These are phyloP conservation scores for Seriola aureovittata DNA, from an alignment of 2,113 vertebrate species.

Conservation along the genomic window DNA sequence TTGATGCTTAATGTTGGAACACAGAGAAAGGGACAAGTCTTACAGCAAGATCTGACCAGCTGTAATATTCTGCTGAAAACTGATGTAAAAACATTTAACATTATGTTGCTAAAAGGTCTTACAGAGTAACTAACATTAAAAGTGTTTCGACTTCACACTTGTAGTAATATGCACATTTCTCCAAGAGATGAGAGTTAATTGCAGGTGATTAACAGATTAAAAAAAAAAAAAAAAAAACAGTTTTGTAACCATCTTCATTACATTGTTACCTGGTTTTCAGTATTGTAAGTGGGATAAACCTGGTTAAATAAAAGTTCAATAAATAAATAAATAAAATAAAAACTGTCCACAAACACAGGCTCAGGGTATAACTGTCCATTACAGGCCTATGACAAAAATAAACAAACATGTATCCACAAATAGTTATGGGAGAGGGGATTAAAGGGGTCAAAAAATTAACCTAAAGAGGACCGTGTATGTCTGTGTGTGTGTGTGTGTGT, in stretches of 20 bases:
- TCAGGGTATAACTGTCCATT: background rate
- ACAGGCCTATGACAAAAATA: background rate
- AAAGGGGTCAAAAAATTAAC: slow-evolving; percentile 61
- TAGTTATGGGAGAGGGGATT: slow-evolving; percentile 45
- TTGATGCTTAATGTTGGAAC: background rate
- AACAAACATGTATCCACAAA: slow-evolving; percentile 45
- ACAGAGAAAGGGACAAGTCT: background rate
- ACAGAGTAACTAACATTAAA: background rate
- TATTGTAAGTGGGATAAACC: background rate
- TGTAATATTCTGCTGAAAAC: too few relatives aligned
- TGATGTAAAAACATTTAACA: too few relatives aligned
- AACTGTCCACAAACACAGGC: slow-evolving; percentile 50
- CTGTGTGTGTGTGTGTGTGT: background rate
- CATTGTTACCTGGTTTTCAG: background rate
- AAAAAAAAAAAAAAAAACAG: too few relatives aligned
- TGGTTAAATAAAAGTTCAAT: background rate
- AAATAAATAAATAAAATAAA: background rate
- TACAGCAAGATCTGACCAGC: too few relatives aligned
- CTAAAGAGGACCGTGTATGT: background rate
- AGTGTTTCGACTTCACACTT: background rate
- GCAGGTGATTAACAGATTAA: too few relatives aligned
- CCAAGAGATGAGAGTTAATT: too few relatives aligned
- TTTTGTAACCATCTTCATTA: background rate
- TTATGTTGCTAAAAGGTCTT: too few relatives aligned
- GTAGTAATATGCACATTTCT: too few relatives aligned